These are phyloP conservation scores for Tauraco hartlaubi DNA, from an alignment of 2,797 vertebrate species.

Conservation along the genomic window DNA sequence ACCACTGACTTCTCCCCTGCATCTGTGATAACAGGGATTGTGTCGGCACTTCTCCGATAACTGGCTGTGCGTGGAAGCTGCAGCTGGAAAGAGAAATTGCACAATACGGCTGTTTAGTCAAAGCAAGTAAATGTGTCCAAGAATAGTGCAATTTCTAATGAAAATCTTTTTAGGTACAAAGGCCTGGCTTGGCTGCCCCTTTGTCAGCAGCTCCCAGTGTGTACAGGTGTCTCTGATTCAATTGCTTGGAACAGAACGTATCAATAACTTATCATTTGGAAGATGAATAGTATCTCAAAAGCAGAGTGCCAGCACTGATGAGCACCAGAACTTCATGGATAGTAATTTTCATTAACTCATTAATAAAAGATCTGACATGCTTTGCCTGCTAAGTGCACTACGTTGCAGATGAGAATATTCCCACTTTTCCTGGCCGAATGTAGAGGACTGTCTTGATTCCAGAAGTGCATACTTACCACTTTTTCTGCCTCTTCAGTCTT, in stretches of 20 bases:
- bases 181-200: not conserved
- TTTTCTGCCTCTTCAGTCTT: not conserved
- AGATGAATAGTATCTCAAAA: not conserved
- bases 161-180: not conserved
- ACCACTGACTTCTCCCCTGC: not conserved
- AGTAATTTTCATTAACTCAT: not conserved
- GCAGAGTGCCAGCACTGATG: not conserved
- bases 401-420: not conserved
- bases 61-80: not conserved
- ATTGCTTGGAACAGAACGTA: not conserved
- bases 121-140: not conserved
- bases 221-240: not conserved
- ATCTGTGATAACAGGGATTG: not conserved
- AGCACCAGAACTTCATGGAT: not conserved
- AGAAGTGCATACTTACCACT: rapidly evolving
- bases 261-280: not conserved
- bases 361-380: not conserved
- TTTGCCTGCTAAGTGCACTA: not conserved
- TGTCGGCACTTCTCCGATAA: not conserved
- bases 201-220: not conserved
- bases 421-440: not conserved
- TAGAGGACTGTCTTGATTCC: not conserved
- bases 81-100: not conserved
- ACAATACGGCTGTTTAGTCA: not conserved
- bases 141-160: not conserved